A percentile compares a stretch with the other conserved stretches of the same genome.
phyloP scores from a whole-genome alignment of 1,140 invertebrate genomes.

The Drosophila lowei region DNA sequence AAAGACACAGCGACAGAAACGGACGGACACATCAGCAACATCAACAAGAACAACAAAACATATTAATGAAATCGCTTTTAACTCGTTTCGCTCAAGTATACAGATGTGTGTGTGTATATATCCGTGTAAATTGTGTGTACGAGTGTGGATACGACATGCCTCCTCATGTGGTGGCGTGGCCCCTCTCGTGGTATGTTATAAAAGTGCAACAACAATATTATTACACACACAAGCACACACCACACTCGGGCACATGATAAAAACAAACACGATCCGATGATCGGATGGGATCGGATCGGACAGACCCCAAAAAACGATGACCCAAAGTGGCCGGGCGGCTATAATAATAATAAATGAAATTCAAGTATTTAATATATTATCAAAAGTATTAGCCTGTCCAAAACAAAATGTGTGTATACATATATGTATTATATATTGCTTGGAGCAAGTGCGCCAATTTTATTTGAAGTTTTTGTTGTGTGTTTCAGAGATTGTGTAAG shows the following conservation, averaged over 20 bases:
- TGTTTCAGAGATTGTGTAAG: slow-evolving; percentile 18
- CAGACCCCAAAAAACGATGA: slow-evolving; percentile 34
- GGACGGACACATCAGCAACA: slow-evolving; percentile 30
- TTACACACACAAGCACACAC: slow-evolving; percentile 24
- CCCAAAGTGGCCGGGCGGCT: slow-evolving; percentile 52
- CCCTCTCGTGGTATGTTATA: slow-evolving; percentile 52
- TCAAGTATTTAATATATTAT: slow-evolving; percentile 48
- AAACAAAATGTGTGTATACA: slow-evolving; percentile 4
- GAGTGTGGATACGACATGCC: slow-evolving; percentile 42
- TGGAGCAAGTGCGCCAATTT: slow-evolving; percentile 54
- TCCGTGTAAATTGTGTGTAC: slow-evolving; percentile 10
- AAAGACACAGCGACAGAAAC: slow-evolving; percentile 20
- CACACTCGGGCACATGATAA: slow-evolving; percentile 56
- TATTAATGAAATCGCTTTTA: slow-evolving; percentile 81
- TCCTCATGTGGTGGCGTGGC: slow-evolving; percentile 21
- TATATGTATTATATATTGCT: slow-evolving; percentile 3
- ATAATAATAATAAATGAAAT: slow-evolving; percentile 42
- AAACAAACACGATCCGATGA: slow-evolving; percentile 72
- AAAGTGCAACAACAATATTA: slow-evolving; percentile 74
- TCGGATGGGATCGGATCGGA: slow-evolving; percentile 15
- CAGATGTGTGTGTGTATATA: slow-evolving; percentile 4
- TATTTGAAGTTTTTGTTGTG: slow-evolving; percentile 17
- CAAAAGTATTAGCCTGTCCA: slow-evolving; percentile 39
- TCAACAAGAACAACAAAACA: slow-evolving; percentile 61
- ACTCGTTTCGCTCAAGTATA: slow-evolving; percentile 77